Base-by-base conservation (phyloP, 2,797 vertebrate genomes). In the Rhabdomys pumilio region DNA sequence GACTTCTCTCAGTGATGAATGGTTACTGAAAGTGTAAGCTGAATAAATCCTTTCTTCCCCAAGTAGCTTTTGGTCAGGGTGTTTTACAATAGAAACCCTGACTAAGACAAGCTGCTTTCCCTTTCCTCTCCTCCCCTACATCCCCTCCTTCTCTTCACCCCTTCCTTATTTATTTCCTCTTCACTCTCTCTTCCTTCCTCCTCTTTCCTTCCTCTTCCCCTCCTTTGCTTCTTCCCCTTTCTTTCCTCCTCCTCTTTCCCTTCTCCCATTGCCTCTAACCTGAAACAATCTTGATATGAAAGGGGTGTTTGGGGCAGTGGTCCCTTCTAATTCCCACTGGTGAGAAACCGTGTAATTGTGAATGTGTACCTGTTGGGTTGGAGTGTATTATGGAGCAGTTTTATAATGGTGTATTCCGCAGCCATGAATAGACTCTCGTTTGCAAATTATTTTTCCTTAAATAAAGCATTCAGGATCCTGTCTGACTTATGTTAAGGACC, bases 391-490 rank as follows among this genome's bases (percentile, higher is more conserved):
- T 50, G 86, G 31, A 1, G 14, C 15, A 80, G 22, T 15, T 83
- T 95, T 75, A 79, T 24, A 69, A 73, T 83, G 76, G 69, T 38
- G 2, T 38, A 65, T 86, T 89, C 77, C 31, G 1, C 20, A 87
- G 34, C 63, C 38, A 14, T n/a, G 57, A 93, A 90, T 63, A 90
- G 75, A 93, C 59, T 41, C 57, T 91, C 80, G 4, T 61, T 90
- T 87, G 77, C 44, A 80, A 85, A 93, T 92, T 67, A 76, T 12
- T 38, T 9, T 72, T 77, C 76, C 84, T 90, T 92, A 63, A 89
- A 69, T 79, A 59, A 86, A 93, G 38, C 29, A 17, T 47, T 86
- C 59, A 7, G 41, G 41, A 57, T 44, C 5, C 20, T 65, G 34
- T 22, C 53, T 57, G 53, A 38, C 53, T 67, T 14, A 41, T 1